Evolutionary conservation across 92 coral and sea anemone species (phyloP).

Genomic region (Palythoa caribaeorum): DNA sequence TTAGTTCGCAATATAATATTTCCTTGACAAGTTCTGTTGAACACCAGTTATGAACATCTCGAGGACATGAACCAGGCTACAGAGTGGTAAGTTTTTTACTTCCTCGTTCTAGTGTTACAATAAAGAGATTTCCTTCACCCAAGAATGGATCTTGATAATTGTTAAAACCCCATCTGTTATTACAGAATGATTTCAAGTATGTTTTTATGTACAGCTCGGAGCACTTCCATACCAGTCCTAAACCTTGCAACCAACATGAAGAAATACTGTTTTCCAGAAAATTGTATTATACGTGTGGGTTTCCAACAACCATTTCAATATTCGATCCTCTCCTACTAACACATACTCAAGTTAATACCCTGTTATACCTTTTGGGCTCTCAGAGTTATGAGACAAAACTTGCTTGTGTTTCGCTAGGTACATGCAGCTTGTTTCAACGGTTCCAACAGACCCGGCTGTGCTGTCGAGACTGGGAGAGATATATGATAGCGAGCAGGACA

Average conservation of each 20-base stretch:
- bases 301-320: no score
- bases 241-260: no score
- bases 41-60: conserved; percentile 78
- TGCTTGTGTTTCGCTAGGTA: conserved; percentile 70
- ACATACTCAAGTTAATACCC: not conserved
- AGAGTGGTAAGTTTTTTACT: conserved; percentile 79
- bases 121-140: not conserved
- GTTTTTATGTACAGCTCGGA: no score
- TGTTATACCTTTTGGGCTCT: not conserved
- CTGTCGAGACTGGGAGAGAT: conserved; percentile 96
- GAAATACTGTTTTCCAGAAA: no score
- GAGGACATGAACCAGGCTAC: conserved; percentile 97
- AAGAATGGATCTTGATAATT: no score
- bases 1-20: conserved; percentile 60
- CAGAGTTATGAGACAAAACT: not conserved
- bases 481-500: conserved; percentile 94
- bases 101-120: not conserved
- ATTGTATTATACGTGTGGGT: no score
- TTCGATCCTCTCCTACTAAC: not conserved
- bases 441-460: conserved; percentile 97
- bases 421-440: conserved; percentile 97
- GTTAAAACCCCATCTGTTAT: no score
- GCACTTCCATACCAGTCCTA: no score
- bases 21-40: conserved; percentile 46
- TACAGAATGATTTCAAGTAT: not conserved